A percentile compares a stretch with the other conserved stretches of the same genome.
Evolutionary conservation across 2,797 vertebrate species (phyloP).

Genomic region (Atherinosoma microstoma): DNA sequence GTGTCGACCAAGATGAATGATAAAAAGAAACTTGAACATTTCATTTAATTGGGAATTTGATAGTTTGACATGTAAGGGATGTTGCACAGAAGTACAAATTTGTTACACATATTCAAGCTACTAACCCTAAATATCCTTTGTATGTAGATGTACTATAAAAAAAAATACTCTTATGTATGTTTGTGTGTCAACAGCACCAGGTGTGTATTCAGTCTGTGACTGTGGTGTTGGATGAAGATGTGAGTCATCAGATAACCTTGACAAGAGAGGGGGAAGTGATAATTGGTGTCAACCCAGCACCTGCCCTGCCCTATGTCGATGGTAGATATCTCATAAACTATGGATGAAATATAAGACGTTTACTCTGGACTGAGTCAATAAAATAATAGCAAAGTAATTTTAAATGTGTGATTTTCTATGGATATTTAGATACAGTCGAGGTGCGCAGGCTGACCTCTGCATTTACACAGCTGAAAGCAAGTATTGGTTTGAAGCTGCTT

Average conservation of each 20-base stretch:
- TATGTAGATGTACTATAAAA: slow-evolving; percentile 3
- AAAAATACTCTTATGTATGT: background rate
- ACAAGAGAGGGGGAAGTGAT: slow-evolving; percentile 91
- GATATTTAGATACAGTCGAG: slow-evolving; percentile 84
- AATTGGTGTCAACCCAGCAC: slow-evolving; percentile 86
- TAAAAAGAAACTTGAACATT: background rate
- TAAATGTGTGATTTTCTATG: background rate
- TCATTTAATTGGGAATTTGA: background rate
- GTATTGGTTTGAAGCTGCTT: slow-evolving; percentile 90
- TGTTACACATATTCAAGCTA: background rate
- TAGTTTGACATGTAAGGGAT: background rate
- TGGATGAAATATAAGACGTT: background rate
- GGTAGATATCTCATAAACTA: slow-evolving; percentile 81
- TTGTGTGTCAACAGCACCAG: slow-evolving; percentile 83
- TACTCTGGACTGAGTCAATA: background rate
- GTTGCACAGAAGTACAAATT: background rate
- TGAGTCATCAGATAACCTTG: slow-evolving; percentile 91
- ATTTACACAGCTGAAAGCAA: slow-evolving; percentile 91
- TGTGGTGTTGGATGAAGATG: slow-evolving; percentile 93
- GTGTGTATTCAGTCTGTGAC: slow-evolving; percentile 94
- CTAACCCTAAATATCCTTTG: background rate
- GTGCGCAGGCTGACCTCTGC: slow-evolving; percentile 92
- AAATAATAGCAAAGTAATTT: background rate
- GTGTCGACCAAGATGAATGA: background rate
- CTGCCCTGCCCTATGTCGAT: slow-evolving; percentile 84